Conservation (phyloP, 2,113 vertebrate genomes). For the Leuciscus idus region DNA sequence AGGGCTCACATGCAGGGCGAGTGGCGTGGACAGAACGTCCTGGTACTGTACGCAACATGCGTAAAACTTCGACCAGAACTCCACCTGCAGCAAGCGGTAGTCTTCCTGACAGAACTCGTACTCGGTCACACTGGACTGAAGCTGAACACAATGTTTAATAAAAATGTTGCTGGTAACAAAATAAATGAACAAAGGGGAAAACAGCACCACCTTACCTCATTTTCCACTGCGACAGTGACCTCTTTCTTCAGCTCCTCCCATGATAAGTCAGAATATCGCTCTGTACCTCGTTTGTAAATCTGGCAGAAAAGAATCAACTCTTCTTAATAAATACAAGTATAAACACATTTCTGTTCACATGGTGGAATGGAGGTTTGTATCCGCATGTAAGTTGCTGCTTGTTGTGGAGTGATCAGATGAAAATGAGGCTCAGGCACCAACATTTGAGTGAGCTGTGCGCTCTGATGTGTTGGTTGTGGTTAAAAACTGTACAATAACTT, state of each 20-base stretch:
- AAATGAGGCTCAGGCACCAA: too few relatives aligned
- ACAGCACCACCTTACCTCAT: conserved; percentile 75
- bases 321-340: neutral
- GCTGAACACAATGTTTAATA: conserved; percentile 67
- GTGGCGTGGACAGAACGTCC: conserved; percentile 84
- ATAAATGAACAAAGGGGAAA: neutral
- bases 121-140: conserved; percentile 89
- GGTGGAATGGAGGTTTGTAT: too few relatives aligned
- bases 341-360: neutral
- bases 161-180: neutral
- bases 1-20: conserved; percentile 84
- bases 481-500: too few relatives aligned
- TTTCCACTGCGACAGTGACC: conserved; percentile 90
- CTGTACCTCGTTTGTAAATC: conserved; percentile 87
- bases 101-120: conserved; percentile 93
- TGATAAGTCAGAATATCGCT: conserved; percentile 78
- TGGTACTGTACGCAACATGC: conserved; percentile 95
- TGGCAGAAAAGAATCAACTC: conserved; percentile 56
- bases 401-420: too few relatives aligned
- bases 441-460: too few relatives aligned
- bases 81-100: conserved; percentile 90
- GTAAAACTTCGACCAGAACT: conserved; percentile 96
- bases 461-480: too few relatives aligned
- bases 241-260: conserved; percentile 92
- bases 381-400: too few relatives aligned